These are phyloP conservation scores for Antheraea assamensis DNA, from an alignment of 2,888 invertebrate species.

Conservation along the genomic window DNA sequence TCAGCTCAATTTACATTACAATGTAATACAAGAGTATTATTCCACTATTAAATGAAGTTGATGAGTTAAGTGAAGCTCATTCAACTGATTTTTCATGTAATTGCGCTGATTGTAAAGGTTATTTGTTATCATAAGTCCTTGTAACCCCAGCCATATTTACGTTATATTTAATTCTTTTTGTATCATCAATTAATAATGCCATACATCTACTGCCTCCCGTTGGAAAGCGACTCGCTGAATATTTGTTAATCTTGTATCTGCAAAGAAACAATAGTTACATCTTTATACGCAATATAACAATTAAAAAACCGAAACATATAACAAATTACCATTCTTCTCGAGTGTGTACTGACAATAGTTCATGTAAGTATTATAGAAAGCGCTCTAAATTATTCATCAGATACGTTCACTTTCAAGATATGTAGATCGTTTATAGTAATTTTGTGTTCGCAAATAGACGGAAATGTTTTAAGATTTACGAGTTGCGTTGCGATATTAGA, in stretches of 20 bases:
- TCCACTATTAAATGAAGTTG: no score
- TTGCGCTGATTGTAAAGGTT: no score
- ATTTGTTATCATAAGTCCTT: no score
- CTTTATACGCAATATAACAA: background rate
- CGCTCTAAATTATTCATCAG: constrained; percentile 14
- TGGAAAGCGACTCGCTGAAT: background rate
- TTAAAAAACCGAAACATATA: constrained; percentile 21
- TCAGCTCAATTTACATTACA: background rate
- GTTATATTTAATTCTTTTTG: background rate
- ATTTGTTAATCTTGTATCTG: background rate
- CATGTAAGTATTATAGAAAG: constrained; percentile 21
- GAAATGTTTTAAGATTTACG: background rate
- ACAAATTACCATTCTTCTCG: constrained; percentile 19
- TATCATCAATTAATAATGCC: background rate
- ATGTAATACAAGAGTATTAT: no score
- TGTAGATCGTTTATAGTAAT: constrained; percentile 1
- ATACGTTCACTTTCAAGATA: constrained; percentile 19
- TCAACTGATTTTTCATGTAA: no score
- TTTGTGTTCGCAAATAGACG: background rate
- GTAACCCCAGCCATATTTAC: no score
- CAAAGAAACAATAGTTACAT: background rate
- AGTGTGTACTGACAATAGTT: background rate
- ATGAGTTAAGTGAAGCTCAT: no score
- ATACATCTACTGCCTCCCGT: background rate
- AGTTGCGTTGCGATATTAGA: background rate